Percentiles rank a stretch among this genome's conserved stretches.
These are phyloP conservation scores for Acrocyrtus sp. DNA, from an alignment of 2,888 invertebrate genomes.

Conservation along the genomic window DNA sequence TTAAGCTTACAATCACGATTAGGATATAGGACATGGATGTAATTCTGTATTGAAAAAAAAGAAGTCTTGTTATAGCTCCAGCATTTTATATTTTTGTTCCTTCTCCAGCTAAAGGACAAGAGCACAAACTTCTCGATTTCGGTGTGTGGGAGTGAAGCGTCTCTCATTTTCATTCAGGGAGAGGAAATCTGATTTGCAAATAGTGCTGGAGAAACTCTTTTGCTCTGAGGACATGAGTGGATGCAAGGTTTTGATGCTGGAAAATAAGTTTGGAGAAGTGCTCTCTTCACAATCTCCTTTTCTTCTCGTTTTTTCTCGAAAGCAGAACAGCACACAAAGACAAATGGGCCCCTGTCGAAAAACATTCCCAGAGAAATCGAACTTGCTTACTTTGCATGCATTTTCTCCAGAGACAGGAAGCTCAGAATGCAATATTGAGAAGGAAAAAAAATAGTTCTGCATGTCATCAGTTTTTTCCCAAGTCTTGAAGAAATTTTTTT, in stretches of 20 bases:
- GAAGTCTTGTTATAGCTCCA: neutral
- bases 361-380: neutral
- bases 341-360: neutral
- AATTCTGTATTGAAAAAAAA: too few species aligned
- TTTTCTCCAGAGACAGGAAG: conserved; percentile 1
- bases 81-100: conserved; percentile 9
- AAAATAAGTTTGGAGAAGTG: conserved; percentile 10
- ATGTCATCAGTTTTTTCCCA: too few species aligned
- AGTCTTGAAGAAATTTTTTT: too few species aligned
- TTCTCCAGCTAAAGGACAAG: neutral
- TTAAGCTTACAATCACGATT: neutral
- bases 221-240: too few species aligned
- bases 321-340: neutral
- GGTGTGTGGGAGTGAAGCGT: conserved; percentile 2
- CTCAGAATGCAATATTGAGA: neutral
- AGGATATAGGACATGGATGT: neutral
- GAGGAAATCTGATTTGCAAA: conserved; percentile 44
- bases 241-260: conserved; percentile 14
- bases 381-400: neutral
- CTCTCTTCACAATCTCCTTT: neutral
- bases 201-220: conserved; percentile 31
- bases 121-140: neutral
- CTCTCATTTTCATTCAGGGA: conserved; percentile 42
- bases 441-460: too few species aligned
- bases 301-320: neutral